Conservation (phyloP, 2,113 vertebrate species). For the Urocitellus parryii region DNA sequence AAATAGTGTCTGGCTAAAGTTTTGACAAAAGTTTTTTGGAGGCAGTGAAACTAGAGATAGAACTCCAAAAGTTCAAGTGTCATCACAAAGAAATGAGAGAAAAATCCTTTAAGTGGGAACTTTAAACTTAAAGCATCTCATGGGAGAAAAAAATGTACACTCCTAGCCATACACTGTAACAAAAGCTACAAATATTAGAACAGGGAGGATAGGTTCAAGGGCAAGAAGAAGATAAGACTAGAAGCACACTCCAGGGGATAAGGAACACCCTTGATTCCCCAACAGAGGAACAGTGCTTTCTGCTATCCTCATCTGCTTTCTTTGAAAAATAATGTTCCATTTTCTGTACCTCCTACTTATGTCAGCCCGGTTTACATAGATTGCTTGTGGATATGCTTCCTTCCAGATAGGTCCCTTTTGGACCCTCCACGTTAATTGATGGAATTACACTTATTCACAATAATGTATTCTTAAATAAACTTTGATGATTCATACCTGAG, state of each 20-base stretch:
- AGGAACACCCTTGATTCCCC: not conserved
- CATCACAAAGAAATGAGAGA: not conserved
- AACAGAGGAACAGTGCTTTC: not conserved
- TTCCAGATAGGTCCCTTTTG: not conserved
- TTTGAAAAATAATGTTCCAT: not conserved
- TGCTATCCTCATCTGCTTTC: not conserved
- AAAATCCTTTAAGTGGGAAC: not conserved
- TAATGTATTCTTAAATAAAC: not conserved
- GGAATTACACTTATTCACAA: not conserved
- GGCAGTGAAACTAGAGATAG: not conserved
- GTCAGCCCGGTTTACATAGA: not conserved
- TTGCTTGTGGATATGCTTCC: not conserved
- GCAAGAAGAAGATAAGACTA: not conserved
- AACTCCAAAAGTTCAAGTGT: not conserved
- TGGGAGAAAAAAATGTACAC: not conserved
- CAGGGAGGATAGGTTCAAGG: not conserved
- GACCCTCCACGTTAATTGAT: not conserved
- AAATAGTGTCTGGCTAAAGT: not conserved
- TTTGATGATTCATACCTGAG: not conserved
- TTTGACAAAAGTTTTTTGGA: not conserved
- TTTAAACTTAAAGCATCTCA: conserved; percentile 40
- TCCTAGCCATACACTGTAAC: not conserved
- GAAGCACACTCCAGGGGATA: not conserved
- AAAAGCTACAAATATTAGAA: conserved; percentile 46
- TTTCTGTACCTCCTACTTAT: not conserved